Evolutionary conservation across 2,113 vertebrate genomes (phyloP).

Genomic region (Pionites leucogaster): DNA sequence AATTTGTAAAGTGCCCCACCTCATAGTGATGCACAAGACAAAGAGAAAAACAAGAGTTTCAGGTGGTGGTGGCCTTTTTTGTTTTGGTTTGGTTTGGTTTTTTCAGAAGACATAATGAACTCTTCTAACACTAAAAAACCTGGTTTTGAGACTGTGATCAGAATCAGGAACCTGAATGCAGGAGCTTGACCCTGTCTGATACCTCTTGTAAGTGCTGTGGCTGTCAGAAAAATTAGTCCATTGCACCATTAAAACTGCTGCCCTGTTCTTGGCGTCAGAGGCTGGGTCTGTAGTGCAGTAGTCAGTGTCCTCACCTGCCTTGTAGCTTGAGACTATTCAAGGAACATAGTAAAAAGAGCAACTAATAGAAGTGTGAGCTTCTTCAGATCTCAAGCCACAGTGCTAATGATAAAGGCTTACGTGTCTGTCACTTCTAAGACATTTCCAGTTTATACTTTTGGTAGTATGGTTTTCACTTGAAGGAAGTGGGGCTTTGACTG

Average conservation of each 20-base stretch:
- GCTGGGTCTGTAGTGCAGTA: not conserved
- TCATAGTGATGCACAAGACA: not conserved
- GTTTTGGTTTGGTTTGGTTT: too few species aligned
- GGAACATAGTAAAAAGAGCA: not conserved
- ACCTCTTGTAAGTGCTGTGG: not conserved
- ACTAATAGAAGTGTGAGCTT: not conserved
- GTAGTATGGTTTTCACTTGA: not conserved
- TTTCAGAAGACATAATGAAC: not conserved
- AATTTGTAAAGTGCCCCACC: not conserved
- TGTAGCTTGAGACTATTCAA: not conserved
- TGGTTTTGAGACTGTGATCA: not conserved
- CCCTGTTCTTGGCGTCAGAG: not conserved
- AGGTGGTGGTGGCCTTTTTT: not conserved
- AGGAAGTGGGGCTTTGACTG: not conserved
- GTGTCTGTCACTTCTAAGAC: not conserved
- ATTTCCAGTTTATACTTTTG: not conserved
- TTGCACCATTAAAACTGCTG: not conserved
- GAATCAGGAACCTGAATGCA: not conserved
- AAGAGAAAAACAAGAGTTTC: not conserved
- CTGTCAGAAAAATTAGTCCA: not conserved
- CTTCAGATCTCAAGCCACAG: not conserved
- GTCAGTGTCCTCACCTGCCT: not conserved
- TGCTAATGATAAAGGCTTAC: not conserved
- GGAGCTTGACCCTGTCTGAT: not conserved
- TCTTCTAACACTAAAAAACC: not conserved